Base-by-base conservation (phyloP, 2,888 invertebrate genomes). In the Alsophila aescularia region DNA sequence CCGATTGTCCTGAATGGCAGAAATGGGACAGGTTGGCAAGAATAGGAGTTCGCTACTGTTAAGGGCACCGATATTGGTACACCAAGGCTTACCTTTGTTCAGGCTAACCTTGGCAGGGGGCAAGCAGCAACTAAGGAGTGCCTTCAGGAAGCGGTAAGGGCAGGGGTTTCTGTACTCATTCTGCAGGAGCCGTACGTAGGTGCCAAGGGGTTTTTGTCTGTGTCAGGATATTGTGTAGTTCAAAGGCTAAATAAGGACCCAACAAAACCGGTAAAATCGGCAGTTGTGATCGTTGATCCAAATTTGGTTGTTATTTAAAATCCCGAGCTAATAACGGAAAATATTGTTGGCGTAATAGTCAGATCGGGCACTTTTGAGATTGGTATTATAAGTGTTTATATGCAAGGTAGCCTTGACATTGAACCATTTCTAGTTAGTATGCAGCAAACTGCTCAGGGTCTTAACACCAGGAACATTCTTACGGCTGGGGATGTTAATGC, bases 401-500 rank as follows among this genome's bases (percentile, higher is more conserved):
- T 27, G 27, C 8, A 27, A 2, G 9, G 9, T 2, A 9, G 27
- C 2, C 7, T 6, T 2, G 7, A 4, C 9, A 27, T 27, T 2
- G 8, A 9, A 27, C 8, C 7, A 7, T 6, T 6, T 8, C 7
- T 27, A 8, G 7, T 6, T 2, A 8, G 2, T 7, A 8, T 27
- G 27, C 7, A 8, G 8, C 4, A 8, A 6, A 8, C 9, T 9
- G 9, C 8, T 9, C 2, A 3, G 2, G 27, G 5, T 2, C 2
- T 27, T 6, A 8, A 8, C 8, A 8, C 9, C 7, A 8, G 14
- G 9, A 0, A 1, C 1, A 1, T 24, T 2, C 13, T 44, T 2
- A 8, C 40, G 10, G 45, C 9, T 1, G 52, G 52, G 0, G 52
- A 45, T 10, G 13, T 34, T n/a, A 52, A 52, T 12, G 52, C 44